Evolutionary conservation across 2,113 vertebrate species (phyloP), one percentile per base, ranked within the genome.

Genomic region (Marmota monax): DNA sequence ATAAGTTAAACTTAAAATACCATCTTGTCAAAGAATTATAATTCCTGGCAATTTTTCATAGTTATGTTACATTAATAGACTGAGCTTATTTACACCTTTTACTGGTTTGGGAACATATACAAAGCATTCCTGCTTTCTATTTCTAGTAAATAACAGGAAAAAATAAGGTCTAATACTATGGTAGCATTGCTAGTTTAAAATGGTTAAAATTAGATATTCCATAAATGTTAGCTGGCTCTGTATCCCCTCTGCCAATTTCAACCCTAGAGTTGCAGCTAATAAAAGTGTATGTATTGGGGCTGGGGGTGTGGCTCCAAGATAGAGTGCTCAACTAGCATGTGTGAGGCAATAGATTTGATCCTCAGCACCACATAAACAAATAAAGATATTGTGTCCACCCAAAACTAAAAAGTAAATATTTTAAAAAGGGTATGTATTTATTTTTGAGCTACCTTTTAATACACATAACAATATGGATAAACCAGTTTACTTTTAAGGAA

Each of bases 141-240:
- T 85, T 61, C 25, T 72, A 69, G 42, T 67, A 90, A 85, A 58
- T 25, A 86, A 74, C 20, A 88, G 12, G 17, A 13, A 51, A 88
- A 42, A 51, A 27, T 20, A 53, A 90, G 14, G 13, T 0, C 18
- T 82, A 92, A 51, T 2, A 39, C 23, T 13, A 51, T 56, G 29
- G 22, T 80, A 51, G 11, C 90, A 90, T 37, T 80, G 4, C 95
- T 76, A 48, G 92, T 90, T 77, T 88, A 84, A 80, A 4, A 84
- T 79, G 3, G 48, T 88, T 67, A 27, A 56, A 85, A 51, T 67
- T 32, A 88, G 17, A 65, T 83, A 8, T 63, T 90, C 11, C 27
- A 70, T 58, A 80, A 85, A 65, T 84, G 3, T 76, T 79, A 90
- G 7, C 8, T 73, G 27, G 72, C 37, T 63, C 14, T 48, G 72